Evolutionary conservation across 2,888 invertebrate species (phyloP).

Genomic region (Napeogenes inachia): DNA sequence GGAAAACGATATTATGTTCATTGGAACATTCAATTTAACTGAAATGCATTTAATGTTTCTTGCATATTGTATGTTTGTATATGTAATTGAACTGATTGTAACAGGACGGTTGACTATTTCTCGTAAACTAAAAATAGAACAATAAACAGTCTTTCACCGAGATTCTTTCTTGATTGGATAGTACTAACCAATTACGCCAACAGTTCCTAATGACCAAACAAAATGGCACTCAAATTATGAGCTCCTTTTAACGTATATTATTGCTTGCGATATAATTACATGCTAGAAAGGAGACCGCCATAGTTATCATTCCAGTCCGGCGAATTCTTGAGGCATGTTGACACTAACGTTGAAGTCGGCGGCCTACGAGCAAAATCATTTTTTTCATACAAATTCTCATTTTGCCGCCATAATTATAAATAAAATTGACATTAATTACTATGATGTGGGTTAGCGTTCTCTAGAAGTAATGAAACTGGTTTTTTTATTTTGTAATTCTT

Average conservation of each 20-base stretch:
- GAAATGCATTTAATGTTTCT: slow-evolving; percentile 6
- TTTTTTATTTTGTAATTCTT: slow-evolving; percentile 15
- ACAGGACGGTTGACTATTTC: too few relatives aligned
- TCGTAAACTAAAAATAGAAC: slow-evolving; percentile 19
- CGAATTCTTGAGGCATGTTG: slow-evolving; percentile 35
- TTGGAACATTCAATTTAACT: slow-evolving; percentile 28
- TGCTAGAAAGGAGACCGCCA: slow-evolving; percentile 37
- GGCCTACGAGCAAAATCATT: slow-evolving; percentile 42
- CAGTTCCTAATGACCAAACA: slow-evolving; percentile 31
- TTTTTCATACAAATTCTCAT: slow-evolving; percentile 43
- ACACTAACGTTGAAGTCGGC: slow-evolving; percentile 33
- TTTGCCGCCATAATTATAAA: slow-evolving; percentile 59
- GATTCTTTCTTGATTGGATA: slow-evolving; percentile 29
- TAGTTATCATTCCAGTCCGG: slow-evolving; percentile 36
- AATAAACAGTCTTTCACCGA: slow-evolving; percentile 16
- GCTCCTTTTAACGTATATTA: slow-evolving; percentile 31
- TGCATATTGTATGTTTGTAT: background rate
- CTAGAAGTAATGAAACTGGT: slow-evolving; percentile 50
- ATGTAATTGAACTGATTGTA: background rate
- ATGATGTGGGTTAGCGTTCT: slow-evolving; percentile 67
- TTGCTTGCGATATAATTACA: slow-evolving; percentile 32
- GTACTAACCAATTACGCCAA: slow-evolving; percentile 30
- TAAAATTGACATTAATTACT: slow-evolving; percentile 73
- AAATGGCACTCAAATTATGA: slow-evolving; percentile 33
- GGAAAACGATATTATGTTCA: slow-evolving; percentile 40